Evolutionary conservation across 2,888 invertebrate species (phyloP).

Genomic region (Allacma fusca): DNA sequence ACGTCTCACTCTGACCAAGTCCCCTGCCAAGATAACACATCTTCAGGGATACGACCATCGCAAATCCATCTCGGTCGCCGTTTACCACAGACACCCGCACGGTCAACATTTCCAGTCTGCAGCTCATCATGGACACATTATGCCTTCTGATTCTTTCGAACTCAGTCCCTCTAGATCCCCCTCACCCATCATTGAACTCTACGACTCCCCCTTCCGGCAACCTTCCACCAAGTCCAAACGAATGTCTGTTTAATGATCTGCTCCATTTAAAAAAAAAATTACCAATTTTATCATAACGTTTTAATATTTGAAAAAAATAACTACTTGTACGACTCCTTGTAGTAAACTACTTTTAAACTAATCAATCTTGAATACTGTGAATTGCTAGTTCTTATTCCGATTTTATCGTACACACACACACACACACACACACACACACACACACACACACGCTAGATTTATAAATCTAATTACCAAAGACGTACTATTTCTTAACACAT

Average conservation of each 20-base stretch:
- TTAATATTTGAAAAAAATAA: too few relatives aligned
- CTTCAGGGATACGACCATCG: constrained; percentile 52
- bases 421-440: too few relatives aligned
- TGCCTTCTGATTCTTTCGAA: constrained; percentile 62
- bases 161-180: constrained; percentile 59
- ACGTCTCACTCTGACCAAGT: constrained; percentile 60
- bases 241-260: constrained; percentile 58
- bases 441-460: too few relatives aligned
- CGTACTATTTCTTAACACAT: too few relatives aligned
- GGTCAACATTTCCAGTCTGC: constrained; percentile 33
- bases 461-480: too few relatives aligned
- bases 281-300: not conserved
- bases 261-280: constrained; percentile 4
- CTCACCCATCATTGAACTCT: constrained; percentile 59
- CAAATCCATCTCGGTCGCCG: constrained; percentile 59
- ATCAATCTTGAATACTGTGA: too few relatives aligned
- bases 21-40: constrained; percentile 61
- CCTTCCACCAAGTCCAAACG: constrained; percentile 52
- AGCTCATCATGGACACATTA: constrained; percentile 55
- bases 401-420: too few relatives aligned
- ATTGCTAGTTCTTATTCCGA: too few relatives aligned
- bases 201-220: constrained; percentile 59
- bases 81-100: constrained; percentile 57
- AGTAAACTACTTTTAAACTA: too few relatives aligned
- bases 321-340: too few relatives aligned